phyloP scores from a whole-genome alignment of 2,797 vertebrate species.

The Coluber constrictor region DNA sequence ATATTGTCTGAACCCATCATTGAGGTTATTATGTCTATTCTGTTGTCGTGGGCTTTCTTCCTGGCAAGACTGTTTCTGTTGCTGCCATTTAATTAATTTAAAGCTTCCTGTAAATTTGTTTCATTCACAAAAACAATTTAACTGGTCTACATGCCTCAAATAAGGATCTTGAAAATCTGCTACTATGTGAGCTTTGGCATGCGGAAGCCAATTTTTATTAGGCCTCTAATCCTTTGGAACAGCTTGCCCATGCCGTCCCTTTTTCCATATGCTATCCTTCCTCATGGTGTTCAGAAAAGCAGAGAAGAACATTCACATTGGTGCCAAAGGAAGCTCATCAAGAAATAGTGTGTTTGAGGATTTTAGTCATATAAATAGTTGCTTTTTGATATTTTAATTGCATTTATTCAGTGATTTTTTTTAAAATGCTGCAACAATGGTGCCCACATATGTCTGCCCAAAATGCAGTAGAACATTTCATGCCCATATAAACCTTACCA shows the following conservation, averaged over 20 bases:
- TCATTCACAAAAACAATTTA: neutral
- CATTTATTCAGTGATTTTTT: neutral
- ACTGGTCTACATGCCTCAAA: neutral
- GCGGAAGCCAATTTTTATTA: neutral
- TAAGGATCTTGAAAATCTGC: neutral
- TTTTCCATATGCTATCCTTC: neutral
- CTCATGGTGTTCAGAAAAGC: neutral
- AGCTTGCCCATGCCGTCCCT: neutral
- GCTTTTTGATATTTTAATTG: neutral
- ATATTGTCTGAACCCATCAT: neutral
- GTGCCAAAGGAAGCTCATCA: neutral
- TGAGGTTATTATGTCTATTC: neutral
- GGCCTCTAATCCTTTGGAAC: neutral
- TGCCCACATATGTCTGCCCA: no score
- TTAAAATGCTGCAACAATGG: neutral
- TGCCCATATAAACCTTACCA: no score
- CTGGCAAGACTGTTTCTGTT: neutral
- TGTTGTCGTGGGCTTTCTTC: neutral
- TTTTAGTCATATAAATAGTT: neutral
- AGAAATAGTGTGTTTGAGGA: neutral
- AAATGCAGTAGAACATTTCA: no score
- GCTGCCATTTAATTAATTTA: neutral
- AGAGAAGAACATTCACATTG: neutral
- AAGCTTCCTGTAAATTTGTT: neutral
- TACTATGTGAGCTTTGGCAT: neutral